Evolutionary conservation across 2,888 invertebrate species (phyloP), one percentile per base, ranked within the genome.

Genomic region (Pseudococcus longispinus): DNA sequence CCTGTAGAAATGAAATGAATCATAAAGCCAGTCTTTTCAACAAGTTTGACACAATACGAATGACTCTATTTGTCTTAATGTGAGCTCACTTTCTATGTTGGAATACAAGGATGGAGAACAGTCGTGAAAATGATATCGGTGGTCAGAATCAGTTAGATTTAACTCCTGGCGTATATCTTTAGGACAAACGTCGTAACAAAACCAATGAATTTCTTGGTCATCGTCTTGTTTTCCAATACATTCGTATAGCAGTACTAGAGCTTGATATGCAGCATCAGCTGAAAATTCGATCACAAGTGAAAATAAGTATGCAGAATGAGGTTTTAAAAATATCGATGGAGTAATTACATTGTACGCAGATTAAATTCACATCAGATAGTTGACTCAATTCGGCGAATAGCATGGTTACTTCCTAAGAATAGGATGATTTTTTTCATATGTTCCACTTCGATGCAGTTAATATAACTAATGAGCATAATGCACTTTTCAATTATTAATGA

Each of bases 141-240:
- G 13, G 18, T 13, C 11, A 42, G 3, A 11, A 32, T 74, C 32
- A 13, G 18, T n/a, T n/a, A 13, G 20, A 23, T 9, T 8, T 42
- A 86, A 20, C 55, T 86, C 86, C 5, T n/a, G n/a, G 6, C 9
- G 15, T 3, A 80, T 18, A 15, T 86, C 37, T 4, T 32, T 18
- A 1, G 32, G 15, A 32, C 26, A 77, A 9, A 46, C 15, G 11
- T 86, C 80, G 37, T 80, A 80, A 37, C 80, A 80, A 32, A 86
- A 86, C 37, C 74, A 42, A 55, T 86, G 86, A 20, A 86, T 20
- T 18, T 86, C 80, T 26, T 32, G 20, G 8, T 8, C 11, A 11
- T n/a, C 77, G 9, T 80, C 23, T 11, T 42, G 32, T 11, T 80
- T 80, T 0, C 3, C n/a, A 4, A 80, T 11, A 18, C 18, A 70